Evolutionary conservation across 2,888 invertebrate genomes (phyloP), one percentile per base, ranked within the genome.

Genomic region (Ophonus ardosiacus): DNA sequence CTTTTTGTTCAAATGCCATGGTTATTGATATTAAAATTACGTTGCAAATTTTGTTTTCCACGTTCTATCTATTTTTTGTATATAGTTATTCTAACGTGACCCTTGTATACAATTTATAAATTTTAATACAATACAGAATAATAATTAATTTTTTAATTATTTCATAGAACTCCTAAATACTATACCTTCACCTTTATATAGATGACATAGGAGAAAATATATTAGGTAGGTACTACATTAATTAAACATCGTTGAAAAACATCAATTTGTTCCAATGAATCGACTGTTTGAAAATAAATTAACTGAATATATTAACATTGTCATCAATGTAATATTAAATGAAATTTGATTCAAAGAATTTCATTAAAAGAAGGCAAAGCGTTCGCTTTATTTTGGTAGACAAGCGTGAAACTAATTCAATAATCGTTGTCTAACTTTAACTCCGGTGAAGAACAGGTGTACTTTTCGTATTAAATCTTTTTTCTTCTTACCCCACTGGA

Each of bases 301-400:
- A 31, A 10, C 17, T 21, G 15, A 31, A 31, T 1, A 31, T 31
- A 31, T 21, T 31, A 31, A 31, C 65, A 65, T 65, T 65, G 5
- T 15, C 63, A 6, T 65, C 15, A 6, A 65, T 31, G 65, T 13
- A 5, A 13, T 65, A 31, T 65, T 65, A 65, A 65, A 31, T n/a
- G 21, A 65, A 18, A 65, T 15, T 18, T 65, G 31, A 65, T 31
- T 65, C 65, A 65, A 65, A 43, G 43, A 43, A 43, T 43, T 43
- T 43, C 43, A 43, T 43, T 43, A 1, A 43, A 10, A 43, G 10
- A 1, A 43, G 10, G 43, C 1, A 43, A 43, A 43, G 43, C 43
- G 10, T 10, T 10, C 57, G 0, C 17, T n/a, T 6, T 57, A 57
- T 57, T 57, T 57, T 10, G 2, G 15, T 6, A 7, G 57, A 8